Conservation (phyloP, 1,140 invertebrate genomes). For the Drosophila orena region DNA sequence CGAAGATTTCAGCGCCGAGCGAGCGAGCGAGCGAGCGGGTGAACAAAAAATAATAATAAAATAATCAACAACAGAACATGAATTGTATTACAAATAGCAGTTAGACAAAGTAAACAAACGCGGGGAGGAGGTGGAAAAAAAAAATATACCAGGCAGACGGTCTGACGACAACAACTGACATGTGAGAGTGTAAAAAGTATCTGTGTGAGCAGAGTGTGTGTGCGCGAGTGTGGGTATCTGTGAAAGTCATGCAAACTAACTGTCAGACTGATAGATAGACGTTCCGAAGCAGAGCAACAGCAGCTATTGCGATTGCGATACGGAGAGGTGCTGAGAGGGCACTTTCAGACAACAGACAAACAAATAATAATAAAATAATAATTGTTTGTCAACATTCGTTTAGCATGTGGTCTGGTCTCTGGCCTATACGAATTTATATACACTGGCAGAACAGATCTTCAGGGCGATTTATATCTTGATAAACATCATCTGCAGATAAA, state of each 20-base stretch:
- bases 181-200: slow-evolving; percentile 22
- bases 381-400: slow-evolving; percentile 83
- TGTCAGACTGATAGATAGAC: slow-evolving; percentile 50
- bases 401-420: slow-evolving; percentile 67
- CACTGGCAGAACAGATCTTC: slow-evolving; percentile 3
- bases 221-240: slow-evolving; percentile 29
- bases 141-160: slow-evolving; percentile 56
- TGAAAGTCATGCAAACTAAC: slow-evolving; percentile 45
- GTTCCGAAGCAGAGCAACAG: slow-evolving; percentile 29
- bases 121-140: slow-evolving; percentile 1
- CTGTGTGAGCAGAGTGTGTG: slow-evolving; percentile 15
- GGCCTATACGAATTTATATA: slow-evolving; percentile 31
- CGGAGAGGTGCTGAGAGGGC: slow-evolving; percentile 22
- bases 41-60: slow-evolving; percentile 68
- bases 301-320: slow-evolving; percentile 10
- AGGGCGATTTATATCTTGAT: background rate
- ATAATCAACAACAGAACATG: slow-evolving; percentile 77
- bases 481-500: background rate
- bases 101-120: slow-evolving; percentile 75
- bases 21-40: slow-evolving; percentile 18
- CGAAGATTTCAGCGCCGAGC: slow-evolving; percentile 73
- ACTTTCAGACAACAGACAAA: slow-evolving; percentile 65
- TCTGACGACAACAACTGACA: slow-evolving; percentile 74
- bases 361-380: slow-evolving; percentile 84
- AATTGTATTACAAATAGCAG: slow-evolving; percentile 77